Conservation (phyloP, 2,113 vertebrate species). For the Enhydra lutris region DNA sequence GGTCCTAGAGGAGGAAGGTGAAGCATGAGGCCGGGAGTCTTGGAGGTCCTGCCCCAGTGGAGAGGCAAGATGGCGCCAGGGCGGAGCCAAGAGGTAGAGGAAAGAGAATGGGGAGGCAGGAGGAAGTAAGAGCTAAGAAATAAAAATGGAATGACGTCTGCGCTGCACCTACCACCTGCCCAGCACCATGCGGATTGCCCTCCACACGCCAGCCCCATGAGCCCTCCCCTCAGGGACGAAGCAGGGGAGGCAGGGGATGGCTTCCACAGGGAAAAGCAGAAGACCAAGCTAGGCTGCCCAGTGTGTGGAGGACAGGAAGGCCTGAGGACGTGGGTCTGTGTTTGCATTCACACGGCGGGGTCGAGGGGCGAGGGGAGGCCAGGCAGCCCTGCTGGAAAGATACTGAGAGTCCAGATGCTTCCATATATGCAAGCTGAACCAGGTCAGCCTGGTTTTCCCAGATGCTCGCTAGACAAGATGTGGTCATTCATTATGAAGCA, state of each 20-base stretch:
- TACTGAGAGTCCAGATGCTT: neutral
- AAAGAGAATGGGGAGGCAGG: neutral
- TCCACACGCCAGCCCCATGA: rapidly evolving
- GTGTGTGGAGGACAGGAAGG: too few relatives aligned
- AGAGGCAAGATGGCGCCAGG: neutral
- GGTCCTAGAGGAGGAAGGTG: neutral
- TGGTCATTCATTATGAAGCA: slow-evolving; percentile 32
- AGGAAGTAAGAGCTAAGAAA: neutral
- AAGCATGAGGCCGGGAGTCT: neutral
- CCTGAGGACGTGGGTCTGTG: rapidly evolving
- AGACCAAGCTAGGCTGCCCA: neutral
- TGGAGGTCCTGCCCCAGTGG: too few relatives aligned
- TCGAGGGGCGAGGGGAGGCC: too few relatives aligned
- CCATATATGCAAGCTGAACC: neutral
- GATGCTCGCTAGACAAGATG: slow-evolving; percentile 15
- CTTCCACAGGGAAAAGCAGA: neutral
- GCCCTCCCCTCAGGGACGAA: neutral
- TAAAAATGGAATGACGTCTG: too few relatives aligned
- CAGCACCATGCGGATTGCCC: rapidly evolving
- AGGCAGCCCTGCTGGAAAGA: neutral
- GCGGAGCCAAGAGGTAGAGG: neutral
- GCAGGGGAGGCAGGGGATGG: neutral
- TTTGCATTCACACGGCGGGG: rapidly evolving
- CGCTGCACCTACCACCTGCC: rapidly evolving
- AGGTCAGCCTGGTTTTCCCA: neutral